Percentiles rank a stretch among this genome's conserved stretches.
Evolutionary conservation across 2,888 invertebrate species (phyloP).

Genomic region (Sclerodermus sp.): DNA sequence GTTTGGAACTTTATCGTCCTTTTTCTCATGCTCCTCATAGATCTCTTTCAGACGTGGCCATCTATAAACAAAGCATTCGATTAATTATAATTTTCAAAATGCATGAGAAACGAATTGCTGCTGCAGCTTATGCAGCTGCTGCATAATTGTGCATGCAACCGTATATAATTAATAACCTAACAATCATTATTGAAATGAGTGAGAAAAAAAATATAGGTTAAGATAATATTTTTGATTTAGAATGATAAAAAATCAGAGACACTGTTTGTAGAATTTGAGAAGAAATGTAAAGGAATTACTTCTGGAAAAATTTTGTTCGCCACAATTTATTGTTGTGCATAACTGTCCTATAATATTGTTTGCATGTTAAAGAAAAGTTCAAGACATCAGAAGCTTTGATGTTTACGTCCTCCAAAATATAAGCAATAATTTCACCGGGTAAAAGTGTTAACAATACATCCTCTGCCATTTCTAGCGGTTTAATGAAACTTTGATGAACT

Average conservation of each 20-base stretch:
- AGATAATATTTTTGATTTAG: not conserved
- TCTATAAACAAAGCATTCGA: conserved; percentile 34
- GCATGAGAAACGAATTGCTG: not conserved
- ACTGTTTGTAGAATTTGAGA: conserved; percentile 1
- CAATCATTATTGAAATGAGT: not conserved
- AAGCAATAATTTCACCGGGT: conserved; percentile 45
- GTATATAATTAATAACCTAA: not conserved
- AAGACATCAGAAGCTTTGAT: conserved; percentile 56
- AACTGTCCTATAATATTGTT: conserved; percentile 59
- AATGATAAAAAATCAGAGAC: not conserved
- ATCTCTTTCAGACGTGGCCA: conserved; percentile 55
- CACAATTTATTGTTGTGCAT: conserved; percentile 59
- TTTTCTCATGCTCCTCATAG: conserved; percentile 40
- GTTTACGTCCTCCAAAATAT: conserved; percentile 42
- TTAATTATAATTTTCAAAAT: not conserved
- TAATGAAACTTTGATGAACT: no score
- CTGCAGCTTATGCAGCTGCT: no score
- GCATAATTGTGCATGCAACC: no score
- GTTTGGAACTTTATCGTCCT: conserved; percentile 25
- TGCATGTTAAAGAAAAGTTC: conserved; percentile 62
- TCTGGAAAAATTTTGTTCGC: conserved; percentile 58
- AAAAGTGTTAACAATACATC: conserved; percentile 36
- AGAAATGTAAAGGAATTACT: conserved; percentile 39
- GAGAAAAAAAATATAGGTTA: not conserved
- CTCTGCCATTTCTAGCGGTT: conserved; percentile 41